Base-by-base conservation (phyloP, 2,888 invertebrate species). In the Thera britannica region DNA sequence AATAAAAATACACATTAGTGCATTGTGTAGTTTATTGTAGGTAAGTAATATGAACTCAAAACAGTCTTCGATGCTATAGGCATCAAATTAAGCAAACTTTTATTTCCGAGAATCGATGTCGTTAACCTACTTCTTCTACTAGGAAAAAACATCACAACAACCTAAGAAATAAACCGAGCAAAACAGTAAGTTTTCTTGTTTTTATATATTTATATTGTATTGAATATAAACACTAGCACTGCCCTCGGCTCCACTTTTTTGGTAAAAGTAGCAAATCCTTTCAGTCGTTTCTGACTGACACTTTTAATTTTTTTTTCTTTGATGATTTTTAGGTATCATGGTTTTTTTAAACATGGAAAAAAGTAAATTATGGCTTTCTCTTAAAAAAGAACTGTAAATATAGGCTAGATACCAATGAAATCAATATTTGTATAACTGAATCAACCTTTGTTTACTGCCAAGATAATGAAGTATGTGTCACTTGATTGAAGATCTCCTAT, bases 31-130 rank as follows among this genome's bases (percentile, higher is more conserved):
- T 23, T 23, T 23, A 23, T 23, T 23, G 23, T 23, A 23, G 23
- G 23, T 41, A 41, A 71, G 76, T 74, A 23, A 23, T 23, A 77
- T 62, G 75, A 83, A 72, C 68, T 56, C 58, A 7, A 59, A 8
- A 35, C 61, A 70, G 71, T 74, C 73, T 68, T 72, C 65, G 62
- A 58, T 58, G 58, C 57, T 72, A 23, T 23, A 73, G 58, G 61
- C 62, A 58, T 69, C 49, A 49, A 62, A 70, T 63, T 41, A 67
- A 66, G 71, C 63, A 23, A 34, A 9, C 46, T 46, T 56, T 36
- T 67, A 4, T 12, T 67, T 67, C 64, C 52, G 46, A 49, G 62
- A 62, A 72, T 36, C 35, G 35, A n/a, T 35, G 7, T 48, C 5
- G 34, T 8, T 44, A 34, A 34, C 58, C 51, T 34, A 49, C 9